Evolutionary conservation across 2,797 vertebrate species (phyloP).

Genomic region (Momotus momota): DNA sequence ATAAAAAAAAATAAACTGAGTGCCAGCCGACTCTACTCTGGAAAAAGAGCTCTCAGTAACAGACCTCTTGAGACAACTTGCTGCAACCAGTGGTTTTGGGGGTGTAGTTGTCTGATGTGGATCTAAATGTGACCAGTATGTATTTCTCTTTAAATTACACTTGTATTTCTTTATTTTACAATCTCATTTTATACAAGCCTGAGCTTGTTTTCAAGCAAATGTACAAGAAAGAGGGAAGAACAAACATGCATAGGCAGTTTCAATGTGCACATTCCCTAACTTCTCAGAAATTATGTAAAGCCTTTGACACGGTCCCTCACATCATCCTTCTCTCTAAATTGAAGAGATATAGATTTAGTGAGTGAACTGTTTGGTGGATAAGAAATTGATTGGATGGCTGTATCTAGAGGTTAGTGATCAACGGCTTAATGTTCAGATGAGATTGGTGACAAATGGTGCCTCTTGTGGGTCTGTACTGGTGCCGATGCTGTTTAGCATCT

Average conservation of each 20-base stretch:
- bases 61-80: not conserved
- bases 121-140: not conserved
- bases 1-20: not conserved
- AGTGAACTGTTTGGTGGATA: too few relatives aligned
- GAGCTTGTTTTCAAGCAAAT: not conserved
- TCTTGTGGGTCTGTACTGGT: too few relatives aligned
- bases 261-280: not conserved
- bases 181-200: not conserved
- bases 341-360: too few relatives aligned
- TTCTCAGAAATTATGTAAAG: not conserved
- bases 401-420: too few relatives aligned
- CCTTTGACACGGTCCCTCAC: too few relatives aligned
- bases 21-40: not conserved
- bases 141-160: not conserved
- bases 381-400: too few relatives aligned
- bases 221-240: not conserved
- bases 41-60: not conserved
- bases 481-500: too few relatives aligned
- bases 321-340: too few relatives aligned
- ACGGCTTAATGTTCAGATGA: too few relatives aligned
- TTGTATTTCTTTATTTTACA: not conserved
- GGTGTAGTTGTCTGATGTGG: accelerated
- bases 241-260: accelerated
- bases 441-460: too few relatives aligned
- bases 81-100: not conserved